Percentiles rank a stretch among this genome's conserved stretches.
Evolutionary conservation across 2,797 vertebrate species (phyloP).

Genomic region (Pipistrellus pygmaeus): DNA sequence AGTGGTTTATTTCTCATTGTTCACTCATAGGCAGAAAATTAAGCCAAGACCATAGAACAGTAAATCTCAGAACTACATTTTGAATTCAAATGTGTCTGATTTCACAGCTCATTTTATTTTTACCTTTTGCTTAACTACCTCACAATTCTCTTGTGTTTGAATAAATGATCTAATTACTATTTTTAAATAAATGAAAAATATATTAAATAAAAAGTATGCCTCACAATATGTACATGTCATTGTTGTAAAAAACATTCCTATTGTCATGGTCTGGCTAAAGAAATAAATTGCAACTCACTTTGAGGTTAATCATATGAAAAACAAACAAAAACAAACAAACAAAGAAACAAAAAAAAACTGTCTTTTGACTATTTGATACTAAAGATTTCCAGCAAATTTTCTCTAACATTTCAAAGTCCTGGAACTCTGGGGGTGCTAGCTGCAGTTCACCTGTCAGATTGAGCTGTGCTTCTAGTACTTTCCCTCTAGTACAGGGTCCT

Average conservation of each 20-base stretch:
- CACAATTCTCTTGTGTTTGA: not conserved
- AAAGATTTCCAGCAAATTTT: not conserved
- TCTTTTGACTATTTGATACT: not conserved
- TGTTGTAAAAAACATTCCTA: not conserved
- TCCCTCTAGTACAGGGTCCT: not conserved
- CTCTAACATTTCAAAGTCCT: accelerated
- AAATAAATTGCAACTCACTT: not conserved
- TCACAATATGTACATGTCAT: not conserved
- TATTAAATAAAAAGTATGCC: not conserved
- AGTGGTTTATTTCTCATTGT: not conserved
- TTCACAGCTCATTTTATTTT: not conserved
- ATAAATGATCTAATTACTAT: not conserved
- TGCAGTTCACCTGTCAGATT: not conserved
- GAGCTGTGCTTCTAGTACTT: not conserved
- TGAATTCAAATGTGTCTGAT: not conserved
- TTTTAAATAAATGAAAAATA: not conserved
- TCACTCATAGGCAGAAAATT: not conserved
- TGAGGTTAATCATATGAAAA: not conserved
- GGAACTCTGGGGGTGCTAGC: accelerated
- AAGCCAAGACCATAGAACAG: not conserved
- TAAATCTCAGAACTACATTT: not conserved
- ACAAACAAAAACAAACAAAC: too few species aligned
- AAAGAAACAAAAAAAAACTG: too few species aligned
- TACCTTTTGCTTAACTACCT: not conserved
- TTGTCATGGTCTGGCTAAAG: not conserved